Evolutionary conservation across 2,888 invertebrate species (phyloP), one percentile per base, ranked within the genome.

Genomic region (Sialis fuliginosa): DNA sequence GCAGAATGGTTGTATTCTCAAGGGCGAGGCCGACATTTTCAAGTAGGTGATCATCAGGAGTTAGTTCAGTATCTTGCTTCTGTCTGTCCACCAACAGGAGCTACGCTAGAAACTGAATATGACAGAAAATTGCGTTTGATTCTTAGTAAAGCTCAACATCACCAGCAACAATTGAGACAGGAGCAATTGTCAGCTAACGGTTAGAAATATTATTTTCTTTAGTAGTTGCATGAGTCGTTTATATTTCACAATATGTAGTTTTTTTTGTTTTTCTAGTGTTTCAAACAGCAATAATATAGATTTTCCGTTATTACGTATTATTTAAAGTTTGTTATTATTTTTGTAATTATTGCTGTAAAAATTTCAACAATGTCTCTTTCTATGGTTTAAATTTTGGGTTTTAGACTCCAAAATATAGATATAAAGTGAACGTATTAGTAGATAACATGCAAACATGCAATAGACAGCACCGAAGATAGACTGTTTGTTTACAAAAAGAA

Each of bases 1-100:
- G 92, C 91, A 0, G 93, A 93, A 62, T 95, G 93, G 93, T 68
- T 93, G 48, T 92, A 91, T 66, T 91, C 91, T 52, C 93, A 93
- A 70, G 93, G 93, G 42, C 79, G 87, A 56, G 93, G 92, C 1
- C 74, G 91, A 49, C 84, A 89, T 62, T 92, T 82, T 68, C 79
- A 84, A 48, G 69, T 81, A 10, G 92, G 92, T 1, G 88, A 92
- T 59, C 92, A 93, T 56, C 68, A 74, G 9, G 79, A 81, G 49
- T 65, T 92, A 41, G 77, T 82, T 44, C 82, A 86, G 54, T 93
- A 93, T 66, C 70, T 93, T 43, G 78, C 85, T 2, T 74, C 80
- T 12, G 83, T 82, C 3, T 91, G 91, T 60, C 90, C 91, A 0
- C 69, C 86, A 52, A 83, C 83, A n/a, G 87, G 81, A 6, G 84